Conservation (phyloP, 2,888 invertebrate genomes). For the Noctua fimbriata region DNA sequence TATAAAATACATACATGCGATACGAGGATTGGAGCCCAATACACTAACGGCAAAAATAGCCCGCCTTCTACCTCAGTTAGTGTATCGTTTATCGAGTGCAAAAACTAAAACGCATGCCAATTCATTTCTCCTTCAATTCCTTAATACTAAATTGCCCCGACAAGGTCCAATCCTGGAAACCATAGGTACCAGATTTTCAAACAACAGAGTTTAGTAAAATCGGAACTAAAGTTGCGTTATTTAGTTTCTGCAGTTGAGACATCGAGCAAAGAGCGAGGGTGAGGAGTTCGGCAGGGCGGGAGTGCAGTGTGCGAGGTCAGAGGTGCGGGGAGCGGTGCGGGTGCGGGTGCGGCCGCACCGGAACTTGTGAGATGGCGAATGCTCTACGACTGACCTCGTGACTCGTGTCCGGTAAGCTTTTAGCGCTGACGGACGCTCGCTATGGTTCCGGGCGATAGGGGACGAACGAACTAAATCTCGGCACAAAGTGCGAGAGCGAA, state of each 20-base stretch:
- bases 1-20: constrained; percentile 65
- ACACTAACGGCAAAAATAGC: constrained; percentile 66
- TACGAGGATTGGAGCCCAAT: constrained; percentile 67
- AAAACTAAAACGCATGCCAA: constrained; percentile 51
- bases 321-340: constrained; percentile 64
- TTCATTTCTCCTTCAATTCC: constrained; percentile 46
- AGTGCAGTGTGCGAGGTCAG: constrained; percentile 73
- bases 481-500: constrained; percentile 82
- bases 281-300: constrained; percentile 68
- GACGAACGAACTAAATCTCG: constrained; percentile 80
- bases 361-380: constrained; percentile 91
- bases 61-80: constrained; percentile 37
- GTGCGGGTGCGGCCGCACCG: constrained; percentile 80
- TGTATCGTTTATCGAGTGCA: constrained; percentile 50
- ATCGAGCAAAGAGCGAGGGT: constrained; percentile 68
- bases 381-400: constrained; percentile 89
- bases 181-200: constrained; percentile 13
- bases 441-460: constrained; percentile 82
- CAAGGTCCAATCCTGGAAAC: constrained; percentile 1
- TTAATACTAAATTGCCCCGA: constrained; percentile 52
- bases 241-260: constrained; percentile 62
- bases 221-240: constrained; percentile 58
- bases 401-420: constrained; percentile 81
- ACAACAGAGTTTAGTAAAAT: constrained; percentile 41
- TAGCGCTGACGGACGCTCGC: constrained; percentile 81